Percentiles rank a stretch among this genome's conserved stretches.
Conservation (phyloP, 2,113 vertebrate species). For the Lepus timidus region DNA sequence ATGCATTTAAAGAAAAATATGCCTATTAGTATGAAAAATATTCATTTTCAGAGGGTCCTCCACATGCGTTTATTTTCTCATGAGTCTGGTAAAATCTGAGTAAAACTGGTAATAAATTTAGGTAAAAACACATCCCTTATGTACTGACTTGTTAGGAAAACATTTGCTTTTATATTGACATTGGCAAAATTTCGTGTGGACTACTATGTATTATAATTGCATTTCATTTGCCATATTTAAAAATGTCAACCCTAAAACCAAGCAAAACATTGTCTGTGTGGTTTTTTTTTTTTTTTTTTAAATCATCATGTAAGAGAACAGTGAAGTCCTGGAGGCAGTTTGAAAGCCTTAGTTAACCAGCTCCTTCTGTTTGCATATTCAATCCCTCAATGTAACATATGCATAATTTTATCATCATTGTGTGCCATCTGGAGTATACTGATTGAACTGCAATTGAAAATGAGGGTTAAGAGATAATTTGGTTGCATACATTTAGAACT, state of each 20-base stretch:
- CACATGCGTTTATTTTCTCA: neutral
- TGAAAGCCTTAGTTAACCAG: constrained; percentile 84
- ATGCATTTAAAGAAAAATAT: neutral
- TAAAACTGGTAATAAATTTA: constrained; percentile 58
- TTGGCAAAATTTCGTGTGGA: constrained; percentile 67
- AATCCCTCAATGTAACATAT: constrained; percentile 81
- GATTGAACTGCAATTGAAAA: constrained; percentile 87
- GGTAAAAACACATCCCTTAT: constrained; percentile 68
- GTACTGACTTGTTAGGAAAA: constrained; percentile 69
- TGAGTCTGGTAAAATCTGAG: neutral
- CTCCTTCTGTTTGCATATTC: constrained; percentile 83
- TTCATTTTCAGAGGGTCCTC: neutral
- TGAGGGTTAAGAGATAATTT: constrained; percentile 79
- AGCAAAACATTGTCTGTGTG: constrained; percentile 51
- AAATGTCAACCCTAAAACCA: constrained; percentile 59
- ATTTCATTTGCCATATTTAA: constrained; percentile 28
- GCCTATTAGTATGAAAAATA: neutral
- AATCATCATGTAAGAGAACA: constrained; percentile 58
- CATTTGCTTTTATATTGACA: constrained; percentile 78
- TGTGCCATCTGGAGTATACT: constrained; percentile 90
- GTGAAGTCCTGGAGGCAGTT: constrained; percentile 76
- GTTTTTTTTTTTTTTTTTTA: constrained; percentile 60
- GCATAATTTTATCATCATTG: constrained; percentile 87
- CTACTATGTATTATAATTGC: constrained; percentile 73
- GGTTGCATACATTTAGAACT: constrained; percentile 71